These are phyloP conservation scores for Torymus aiolomorphi DNA, from an alignment of 2,888 invertebrate genomes.

Conservation along the genomic window DNA sequence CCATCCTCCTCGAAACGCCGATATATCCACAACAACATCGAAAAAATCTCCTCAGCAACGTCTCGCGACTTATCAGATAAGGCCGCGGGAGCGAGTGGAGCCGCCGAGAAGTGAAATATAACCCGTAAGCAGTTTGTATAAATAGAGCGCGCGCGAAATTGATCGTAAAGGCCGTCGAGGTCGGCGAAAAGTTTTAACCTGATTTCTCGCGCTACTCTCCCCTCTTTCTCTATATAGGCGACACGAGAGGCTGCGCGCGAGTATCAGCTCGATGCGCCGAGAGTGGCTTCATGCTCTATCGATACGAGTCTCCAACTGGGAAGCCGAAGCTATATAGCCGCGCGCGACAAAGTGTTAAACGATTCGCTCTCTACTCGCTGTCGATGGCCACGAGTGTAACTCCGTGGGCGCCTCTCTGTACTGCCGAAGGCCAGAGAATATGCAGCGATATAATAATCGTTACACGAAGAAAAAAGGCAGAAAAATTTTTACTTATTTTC, in stretches of 20 bases:
- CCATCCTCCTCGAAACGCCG: too few relatives aligned
- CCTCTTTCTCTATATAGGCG: not conserved
- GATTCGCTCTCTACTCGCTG: slow-evolving; percentile 15
- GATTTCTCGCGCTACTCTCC: slow-evolving; percentile 37
- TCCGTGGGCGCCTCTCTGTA: too few relatives aligned
- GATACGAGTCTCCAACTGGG: slow-evolving; percentile 24
- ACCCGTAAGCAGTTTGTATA: slow-evolving; percentile 30
- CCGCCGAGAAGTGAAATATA: slow-evolving; percentile 31
- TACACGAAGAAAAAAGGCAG: too few relatives aligned
- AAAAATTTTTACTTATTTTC: too few relatives aligned
- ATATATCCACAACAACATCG: too few relatives aligned
- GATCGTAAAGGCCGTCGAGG: slow-evolving; percentile 47
- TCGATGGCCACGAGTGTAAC: not conserved
- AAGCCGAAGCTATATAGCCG: not conserved
- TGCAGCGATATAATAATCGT: too few relatives aligned
- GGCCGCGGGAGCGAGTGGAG: not conserved
- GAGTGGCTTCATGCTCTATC: slow-evolving; percentile 58
- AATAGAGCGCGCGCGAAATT: slow-evolving; percentile 28
- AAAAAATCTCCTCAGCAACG: too few relatives aligned
- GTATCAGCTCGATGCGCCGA: slow-evolving; percentile 50
- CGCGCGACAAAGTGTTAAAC: slow-evolving; percentile 41
- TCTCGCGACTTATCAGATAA: not conserved
- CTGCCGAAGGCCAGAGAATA: too few relatives aligned
- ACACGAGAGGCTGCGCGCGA: not conserved
- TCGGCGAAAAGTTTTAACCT: slow-evolving; percentile 56